Evolutionary conservation across 2,888 invertebrate species (phyloP), one percentile per base, ranked within the genome.

Genomic region (Apomyelois bistriatella): DNA sequence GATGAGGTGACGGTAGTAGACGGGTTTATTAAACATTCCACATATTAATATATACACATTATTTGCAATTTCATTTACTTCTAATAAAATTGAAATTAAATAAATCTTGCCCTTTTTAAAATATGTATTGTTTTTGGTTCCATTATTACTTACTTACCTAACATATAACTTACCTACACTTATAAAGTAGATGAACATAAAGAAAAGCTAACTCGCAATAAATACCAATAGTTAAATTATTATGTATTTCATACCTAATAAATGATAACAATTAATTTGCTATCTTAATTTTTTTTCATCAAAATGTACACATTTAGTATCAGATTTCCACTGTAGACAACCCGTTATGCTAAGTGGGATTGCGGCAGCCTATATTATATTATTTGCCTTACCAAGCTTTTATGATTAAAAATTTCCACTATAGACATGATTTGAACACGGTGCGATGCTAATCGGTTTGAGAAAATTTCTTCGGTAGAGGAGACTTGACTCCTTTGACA

Each of bases 1-100:
- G 87, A 88, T 88, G 82, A 81, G 89, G 82, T 87, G 88, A 86
- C 86, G 88, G 79, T 80, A 84, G 79, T 81, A 70, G 72, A 78
- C 79, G 78, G 77, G 79, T 84, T 82, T 74, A 74, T 74, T 69
- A 66, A 64, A 66, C 72, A 70, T 71, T 70, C 66, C 63, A 72
- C 53, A 48, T 52, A 37, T 52, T 41, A 15, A 35, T 42, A 28
- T 22, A 40, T 15, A 30, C 28, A 49, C 15, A 16, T 41, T 40
- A 30, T 50, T 50, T 30, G 40, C 49, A 38, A 50, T 41, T 9
- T 12, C 30, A 15, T 30, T 16, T 15, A 9, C 15, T 17, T 5
- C 32, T 32, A 32, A 32, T 32, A 32, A 6, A 10, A n/a, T n/a
- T n/a, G n/a, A n/a, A 10, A 42, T 42, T 22, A 42, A 22, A 32